phyloP scores from a whole-genome alignment of 2,797 vertebrate genomes.

The Allenopithecus nigroviridis region DNA sequence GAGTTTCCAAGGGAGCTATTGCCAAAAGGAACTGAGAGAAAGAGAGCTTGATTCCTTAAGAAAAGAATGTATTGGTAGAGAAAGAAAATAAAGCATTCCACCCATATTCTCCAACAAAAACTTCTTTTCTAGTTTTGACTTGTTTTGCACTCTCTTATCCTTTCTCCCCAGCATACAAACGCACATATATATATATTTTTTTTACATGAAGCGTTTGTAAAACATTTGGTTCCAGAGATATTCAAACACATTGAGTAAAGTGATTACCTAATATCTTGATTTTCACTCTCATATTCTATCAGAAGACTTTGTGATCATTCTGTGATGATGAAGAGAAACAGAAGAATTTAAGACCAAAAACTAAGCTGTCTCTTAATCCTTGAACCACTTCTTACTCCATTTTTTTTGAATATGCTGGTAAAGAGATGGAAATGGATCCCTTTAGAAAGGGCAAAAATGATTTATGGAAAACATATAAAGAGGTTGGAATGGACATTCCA shows the following conservation, averaged over 20 bases:
- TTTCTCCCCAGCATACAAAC: neutral
- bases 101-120: neutral
- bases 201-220: constrained; percentile 57
- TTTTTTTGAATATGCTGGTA: constrained; percentile 55
- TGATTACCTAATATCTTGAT: constrained; percentile 68
- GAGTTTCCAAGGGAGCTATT: neutral
- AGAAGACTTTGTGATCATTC: constrained; percentile 70
- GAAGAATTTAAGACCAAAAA: constrained; percentile 50
- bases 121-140: neutral
- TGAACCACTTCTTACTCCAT: constrained; percentile 22
- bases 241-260: constrained; percentile 66
- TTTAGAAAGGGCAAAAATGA: constrained; percentile 30
- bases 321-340: constrained; percentile 61
- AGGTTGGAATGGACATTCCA: neutral
- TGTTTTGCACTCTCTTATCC: neutral
- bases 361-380: constrained; percentile 47
- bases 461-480: constrained; percentile 3
- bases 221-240: constrained; percentile 66
- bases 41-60: neutral
- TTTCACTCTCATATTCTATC: constrained; percentile 69
- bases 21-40: neutral
- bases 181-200: neutral
- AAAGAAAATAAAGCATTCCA: neutral
- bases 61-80: neutral
- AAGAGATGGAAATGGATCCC: constrained; percentile 56